Percentiles rank a stretch among this genome's conserved stretches.
phyloP scores from a whole-genome alignment of 2,888 invertebrate species.

The Lucinisca nassula region DNA sequence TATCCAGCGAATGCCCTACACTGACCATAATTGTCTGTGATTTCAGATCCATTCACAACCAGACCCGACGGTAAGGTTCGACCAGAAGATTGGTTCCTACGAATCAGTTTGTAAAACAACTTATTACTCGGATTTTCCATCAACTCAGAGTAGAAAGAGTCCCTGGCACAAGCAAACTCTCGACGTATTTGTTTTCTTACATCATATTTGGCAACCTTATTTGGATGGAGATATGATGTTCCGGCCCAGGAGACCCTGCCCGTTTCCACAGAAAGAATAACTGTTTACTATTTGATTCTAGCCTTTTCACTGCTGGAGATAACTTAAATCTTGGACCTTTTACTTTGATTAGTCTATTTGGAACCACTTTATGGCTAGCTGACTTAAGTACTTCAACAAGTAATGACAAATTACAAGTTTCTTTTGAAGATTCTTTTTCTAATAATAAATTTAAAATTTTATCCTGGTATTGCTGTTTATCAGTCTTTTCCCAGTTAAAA shows the following conservation, averaged over 20 bases:
- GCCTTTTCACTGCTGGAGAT: not conserved
- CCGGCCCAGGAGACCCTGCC: not conserved
- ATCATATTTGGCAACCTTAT: not conserved
- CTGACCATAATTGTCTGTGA: not conserved
- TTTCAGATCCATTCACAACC: not conserved
- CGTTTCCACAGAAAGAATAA: not conserved
- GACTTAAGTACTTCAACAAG: not conserved
- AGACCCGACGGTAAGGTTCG: not conserved
- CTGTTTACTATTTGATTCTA: not conserved
- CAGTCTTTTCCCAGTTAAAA: slow-evolving; percentile 2
- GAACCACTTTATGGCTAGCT: not conserved
- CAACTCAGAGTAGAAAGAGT: not conserved
- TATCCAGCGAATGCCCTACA: not conserved
- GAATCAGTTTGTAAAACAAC: slow-evolving; percentile 19
- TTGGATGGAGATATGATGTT: slow-evolving; percentile 8
- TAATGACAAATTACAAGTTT: not conserved
- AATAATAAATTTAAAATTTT: not conserved
- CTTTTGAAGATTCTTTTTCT: too few species aligned
- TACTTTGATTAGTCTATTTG: not conserved
- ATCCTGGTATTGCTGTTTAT: not conserved
- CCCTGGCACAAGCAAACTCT: not conserved
- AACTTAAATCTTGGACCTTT: slow-evolving; percentile 14
- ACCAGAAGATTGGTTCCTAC: not conserved
- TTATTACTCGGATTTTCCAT: slow-evolving; percentile 22
- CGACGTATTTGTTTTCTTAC: slow-evolving; percentile 11